Evolutionary conservation across 2,888 invertebrate species (phyloP).

Genomic region (Monoplex corrugatus): DNA sequence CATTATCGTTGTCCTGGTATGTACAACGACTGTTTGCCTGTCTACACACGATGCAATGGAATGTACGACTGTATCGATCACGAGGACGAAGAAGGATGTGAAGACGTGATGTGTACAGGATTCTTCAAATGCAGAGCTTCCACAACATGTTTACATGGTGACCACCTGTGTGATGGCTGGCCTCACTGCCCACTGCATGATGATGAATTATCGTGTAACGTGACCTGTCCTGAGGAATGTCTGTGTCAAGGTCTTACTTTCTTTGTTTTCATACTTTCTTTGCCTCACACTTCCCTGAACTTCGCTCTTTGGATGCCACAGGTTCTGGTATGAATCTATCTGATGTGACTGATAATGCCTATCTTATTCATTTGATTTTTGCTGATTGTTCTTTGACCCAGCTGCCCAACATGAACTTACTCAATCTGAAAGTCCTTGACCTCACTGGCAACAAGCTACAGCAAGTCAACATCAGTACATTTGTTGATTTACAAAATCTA

Average conservation of each 20-base stretch:
- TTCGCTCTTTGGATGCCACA: slow-evolving; percentile 36
- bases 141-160: background rate
- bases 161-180: slow-evolving; percentile 38
- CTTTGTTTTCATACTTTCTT: background rate
- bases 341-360: background rate
- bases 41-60: slow-evolving; percentile 42
- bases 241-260: slow-evolving; percentile 38
- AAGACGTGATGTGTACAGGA: slow-evolving; percentile 25
- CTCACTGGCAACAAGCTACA: slow-evolving; percentile 21
- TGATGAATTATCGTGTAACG: slow-evolving; percentile 31
- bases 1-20: slow-evolving; percentile 33
- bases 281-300: background rate
- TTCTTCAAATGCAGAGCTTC: slow-evolving; percentile 19
- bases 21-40: slow-evolving; percentile 38
- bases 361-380: background rate
- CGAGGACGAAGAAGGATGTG: slow-evolving; percentile 22
- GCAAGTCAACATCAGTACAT: background rate
- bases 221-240: slow-evolving; percentile 39
- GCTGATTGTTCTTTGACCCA: background rate
- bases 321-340: background rate
- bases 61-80: slow-evolving; percentile 18
- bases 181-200: slow-evolving; percentile 26
- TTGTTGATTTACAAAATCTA: slow-evolving; percentile 9
- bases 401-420: background rate
- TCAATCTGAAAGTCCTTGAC: slow-evolving; percentile 23